Conservation (phyloP, 2,797 vertebrate species). For the Furcifer pardalis region DNA sequence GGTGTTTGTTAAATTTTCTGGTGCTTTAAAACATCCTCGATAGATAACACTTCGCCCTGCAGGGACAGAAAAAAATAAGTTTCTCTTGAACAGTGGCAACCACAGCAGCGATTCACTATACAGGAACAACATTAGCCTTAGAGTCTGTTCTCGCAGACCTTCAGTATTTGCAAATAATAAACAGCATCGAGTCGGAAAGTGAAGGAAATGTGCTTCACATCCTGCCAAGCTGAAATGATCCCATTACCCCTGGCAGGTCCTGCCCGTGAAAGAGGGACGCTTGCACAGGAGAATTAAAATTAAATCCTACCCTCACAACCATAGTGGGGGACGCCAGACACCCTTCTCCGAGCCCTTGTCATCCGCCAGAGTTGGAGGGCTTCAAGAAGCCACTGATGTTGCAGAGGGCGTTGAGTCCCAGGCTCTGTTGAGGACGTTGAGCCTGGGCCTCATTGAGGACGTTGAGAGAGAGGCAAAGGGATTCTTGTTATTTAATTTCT, state of each 20-base stretch:
- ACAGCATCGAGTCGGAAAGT: background rate
- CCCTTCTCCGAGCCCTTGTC: too few species aligned
- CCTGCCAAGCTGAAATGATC: constrained; percentile 35
- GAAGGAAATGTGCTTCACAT: constrained; percentile 5
- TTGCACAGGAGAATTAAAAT: constrained; percentile 33
- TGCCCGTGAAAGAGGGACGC: background rate
- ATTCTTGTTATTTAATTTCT: too few species aligned
- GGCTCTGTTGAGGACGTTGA: too few species aligned
- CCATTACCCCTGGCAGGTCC: background rate
- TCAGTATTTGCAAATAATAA: constrained; percentile 33
- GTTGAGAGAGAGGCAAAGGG: too few species aligned
- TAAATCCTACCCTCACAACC: constrained; percentile 38
- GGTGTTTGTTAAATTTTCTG: constrained; percentile 79
- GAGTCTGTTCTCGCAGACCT: background rate
- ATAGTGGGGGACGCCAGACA: too few species aligned
- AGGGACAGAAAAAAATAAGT: constrained; percentile 64
- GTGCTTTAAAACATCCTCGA: constrained; percentile 89
- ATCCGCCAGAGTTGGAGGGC: too few species aligned
- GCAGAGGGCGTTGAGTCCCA: too few species aligned
- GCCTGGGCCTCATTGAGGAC: too few species aligned
- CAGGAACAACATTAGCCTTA: constrained; percentile 24
- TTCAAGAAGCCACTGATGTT: too few species aligned
- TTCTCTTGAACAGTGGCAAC: constrained; percentile 47
- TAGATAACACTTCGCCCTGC: constrained; percentile 85
- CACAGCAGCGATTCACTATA: background rate